These are phyloP conservation scores for Pantelozetes paolii DNA, from an alignment of 2,888 invertebrate species.

Conservation along the genomic window DNA sequence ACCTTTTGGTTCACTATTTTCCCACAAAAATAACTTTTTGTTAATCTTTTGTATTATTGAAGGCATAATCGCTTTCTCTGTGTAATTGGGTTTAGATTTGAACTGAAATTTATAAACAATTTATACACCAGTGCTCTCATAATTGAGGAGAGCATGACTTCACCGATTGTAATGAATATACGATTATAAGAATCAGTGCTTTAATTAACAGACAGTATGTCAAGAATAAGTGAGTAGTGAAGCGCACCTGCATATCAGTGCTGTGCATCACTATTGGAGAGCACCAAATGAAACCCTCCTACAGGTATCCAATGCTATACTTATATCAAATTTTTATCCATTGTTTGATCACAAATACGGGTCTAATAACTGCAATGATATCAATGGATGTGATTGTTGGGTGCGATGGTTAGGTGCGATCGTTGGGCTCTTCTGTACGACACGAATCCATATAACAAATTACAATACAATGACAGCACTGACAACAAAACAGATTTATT, in stretches of 20 bases:
- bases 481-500: slow-evolving; percentile 18
- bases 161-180: background rate
- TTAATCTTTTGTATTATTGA: slow-evolving; percentile 25
- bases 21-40: slow-evolving; percentile 15
- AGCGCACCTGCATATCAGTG: slow-evolving; percentile 25
- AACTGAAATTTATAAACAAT: background rate
- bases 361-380: background rate
- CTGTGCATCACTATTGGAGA: background rate
- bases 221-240: slow-evolving; percentile 4
- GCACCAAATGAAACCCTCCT: slow-evolving; percentile 4
- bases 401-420: background rate
- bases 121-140: background rate
- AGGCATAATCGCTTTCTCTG: slow-evolving; percentile 20
- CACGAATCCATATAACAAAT: slow-evolving; percentile 25
- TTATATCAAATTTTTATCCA: background rate
- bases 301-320: slow-evolving; percentile 9
- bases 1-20: slow-evolving; percentile 5
- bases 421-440: background rate
- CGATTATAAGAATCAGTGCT: background rate
- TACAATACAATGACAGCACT: slow-evolving; percentile 5
- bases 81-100: slow-evolving; percentile 25
- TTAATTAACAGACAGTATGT: background rate
- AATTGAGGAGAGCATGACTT: background rate
- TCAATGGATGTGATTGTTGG: background rate
- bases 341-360: slow-evolving; percentile 10